Evolutionary conservation across 2,888 invertebrate genomes (phyloP).

Genomic region (Eupithecia abbreviata): DNA sequence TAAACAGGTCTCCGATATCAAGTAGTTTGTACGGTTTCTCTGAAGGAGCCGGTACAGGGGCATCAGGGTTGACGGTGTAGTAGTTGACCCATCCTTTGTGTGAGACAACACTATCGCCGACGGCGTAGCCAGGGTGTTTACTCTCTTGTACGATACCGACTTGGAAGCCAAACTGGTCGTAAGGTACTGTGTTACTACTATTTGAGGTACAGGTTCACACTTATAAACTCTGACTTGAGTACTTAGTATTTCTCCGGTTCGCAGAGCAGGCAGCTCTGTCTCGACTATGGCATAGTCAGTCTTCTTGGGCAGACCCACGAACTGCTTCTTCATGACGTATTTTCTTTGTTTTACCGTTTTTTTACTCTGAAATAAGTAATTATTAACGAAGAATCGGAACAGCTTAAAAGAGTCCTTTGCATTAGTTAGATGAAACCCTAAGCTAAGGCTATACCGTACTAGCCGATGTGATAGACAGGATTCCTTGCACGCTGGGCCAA

Average conservation of each 20-base stretch:
- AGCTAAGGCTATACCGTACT: not conserved
- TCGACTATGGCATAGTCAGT: constrained; percentile 84
- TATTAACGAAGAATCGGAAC: too few relatives aligned
- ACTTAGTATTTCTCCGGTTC: constrained; percentile 78
- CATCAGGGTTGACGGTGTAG: constrained; percentile 38
- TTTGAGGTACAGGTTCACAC: constrained; percentile 59
- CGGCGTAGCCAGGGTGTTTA: constrained; percentile 83
- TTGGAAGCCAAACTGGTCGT: constrained; percentile 48
- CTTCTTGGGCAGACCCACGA: constrained; percentile 82
- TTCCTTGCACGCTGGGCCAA: not conserved
- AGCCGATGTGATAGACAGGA: not conserved
- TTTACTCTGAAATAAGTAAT: too few relatives aligned
- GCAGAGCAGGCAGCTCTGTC: constrained; percentile 82
- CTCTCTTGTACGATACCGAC: constrained; percentile 83
- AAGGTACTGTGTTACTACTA: not conserved
- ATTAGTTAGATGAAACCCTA: too few relatives aligned
- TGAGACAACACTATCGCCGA: constrained; percentile 84
- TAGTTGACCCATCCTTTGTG: constrained; percentile 65
- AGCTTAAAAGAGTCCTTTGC: too few relatives aligned
- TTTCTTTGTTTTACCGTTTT: constrained; percentile 80
- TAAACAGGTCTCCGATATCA: constrained; percentile 62
- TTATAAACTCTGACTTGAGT: constrained; percentile 60
- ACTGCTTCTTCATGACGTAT: constrained; percentile 81
- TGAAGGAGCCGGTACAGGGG: not conserved
- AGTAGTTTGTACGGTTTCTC: constrained; percentile 71